Evolutionary conservation across 2,113 vertebrate genomes (phyloP).

Genomic region (Cephalopholis sonnerati): DNA sequence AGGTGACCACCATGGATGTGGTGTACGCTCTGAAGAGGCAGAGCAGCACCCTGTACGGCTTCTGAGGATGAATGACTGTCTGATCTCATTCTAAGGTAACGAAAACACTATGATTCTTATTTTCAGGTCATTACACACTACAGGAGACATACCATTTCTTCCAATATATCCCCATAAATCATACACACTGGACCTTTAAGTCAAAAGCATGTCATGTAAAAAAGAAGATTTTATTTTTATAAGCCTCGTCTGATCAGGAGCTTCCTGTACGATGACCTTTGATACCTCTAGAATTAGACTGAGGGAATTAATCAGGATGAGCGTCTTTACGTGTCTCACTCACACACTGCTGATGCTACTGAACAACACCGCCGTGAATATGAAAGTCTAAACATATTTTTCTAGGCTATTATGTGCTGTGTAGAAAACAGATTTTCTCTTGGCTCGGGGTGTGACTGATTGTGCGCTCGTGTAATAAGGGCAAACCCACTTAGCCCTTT

Average conservation of each 20-base stretch:
- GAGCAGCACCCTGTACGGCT: no score
- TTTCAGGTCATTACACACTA: no score
- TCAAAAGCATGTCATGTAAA: no score
- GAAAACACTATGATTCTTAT: no score
- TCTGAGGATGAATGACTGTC: no score
- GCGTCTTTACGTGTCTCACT: conserved; percentile 13
- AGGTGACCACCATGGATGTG: no score
- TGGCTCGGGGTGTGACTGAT: conserved; percentile 38
- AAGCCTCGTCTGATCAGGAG: background rate
- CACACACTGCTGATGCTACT: background rate
- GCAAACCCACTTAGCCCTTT: conserved; percentile 68
- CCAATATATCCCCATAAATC: no score
- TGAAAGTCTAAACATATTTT: conserved; percentile 9
- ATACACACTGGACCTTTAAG: no score
- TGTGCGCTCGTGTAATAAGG: conserved; percentile 57
- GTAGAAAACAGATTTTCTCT: conserved; percentile 35
- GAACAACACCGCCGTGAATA: background rate
- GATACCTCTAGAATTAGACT: conserved; percentile 8
- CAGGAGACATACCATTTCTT: no score
- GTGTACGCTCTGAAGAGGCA: no score
- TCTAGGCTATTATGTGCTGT: background rate
- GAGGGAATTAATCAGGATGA: conserved; percentile 30
- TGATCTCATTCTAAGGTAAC: no score
- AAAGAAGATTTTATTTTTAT: no score
- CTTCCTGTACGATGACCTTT: conserved; percentile 22